Evolutionary conservation across 2,888 invertebrate species (phyloP).

Genomic region (Chrysolina haemoptera): DNA sequence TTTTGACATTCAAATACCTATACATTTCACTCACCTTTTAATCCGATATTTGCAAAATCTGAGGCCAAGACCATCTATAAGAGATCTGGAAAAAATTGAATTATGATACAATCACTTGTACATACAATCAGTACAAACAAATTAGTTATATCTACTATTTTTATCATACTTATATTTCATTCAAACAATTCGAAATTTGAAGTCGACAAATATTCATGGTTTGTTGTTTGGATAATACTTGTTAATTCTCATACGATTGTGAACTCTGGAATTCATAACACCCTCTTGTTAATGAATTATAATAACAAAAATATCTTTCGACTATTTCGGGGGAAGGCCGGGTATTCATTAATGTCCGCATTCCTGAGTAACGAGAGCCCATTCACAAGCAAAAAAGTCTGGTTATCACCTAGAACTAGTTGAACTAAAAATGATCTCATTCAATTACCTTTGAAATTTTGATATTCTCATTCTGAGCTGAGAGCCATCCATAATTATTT

Average conservation of each 20-base stretch:
- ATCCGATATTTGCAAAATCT: conserved; percentile 38
- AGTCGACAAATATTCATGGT: conserved; percentile 41
- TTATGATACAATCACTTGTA: background rate
- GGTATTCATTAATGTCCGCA: conserved; percentile 16
- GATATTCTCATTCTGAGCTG: too few species aligned
- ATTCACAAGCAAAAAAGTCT: background rate
- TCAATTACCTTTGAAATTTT: background rate
- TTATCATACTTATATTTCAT: background rate
- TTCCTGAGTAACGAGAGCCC: background rate
- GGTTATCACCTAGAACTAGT: background rate
- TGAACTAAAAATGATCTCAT: background rate
- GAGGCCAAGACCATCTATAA: conserved; percentile 48
- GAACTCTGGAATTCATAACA: conserved; percentile 54
- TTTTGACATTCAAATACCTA: too few species aligned
- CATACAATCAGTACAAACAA: background rate
- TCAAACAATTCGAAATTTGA: background rate
- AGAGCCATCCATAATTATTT: too few species aligned
- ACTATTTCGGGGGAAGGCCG: conserved; percentile 30
- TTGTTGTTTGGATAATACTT: conserved; percentile 52
- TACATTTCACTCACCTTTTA: conserved; percentile 47
- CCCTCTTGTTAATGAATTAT: conserved; percentile 44
- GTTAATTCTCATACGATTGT: conserved; percentile 54
- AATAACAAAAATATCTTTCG: conserved; percentile 37
- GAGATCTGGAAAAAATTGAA: conserved; percentile 38
- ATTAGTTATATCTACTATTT: background rate